phyloP scores from a whole-genome alignment of 2,113 vertebrate genomes.

The Podocnemis expansa region DNA sequence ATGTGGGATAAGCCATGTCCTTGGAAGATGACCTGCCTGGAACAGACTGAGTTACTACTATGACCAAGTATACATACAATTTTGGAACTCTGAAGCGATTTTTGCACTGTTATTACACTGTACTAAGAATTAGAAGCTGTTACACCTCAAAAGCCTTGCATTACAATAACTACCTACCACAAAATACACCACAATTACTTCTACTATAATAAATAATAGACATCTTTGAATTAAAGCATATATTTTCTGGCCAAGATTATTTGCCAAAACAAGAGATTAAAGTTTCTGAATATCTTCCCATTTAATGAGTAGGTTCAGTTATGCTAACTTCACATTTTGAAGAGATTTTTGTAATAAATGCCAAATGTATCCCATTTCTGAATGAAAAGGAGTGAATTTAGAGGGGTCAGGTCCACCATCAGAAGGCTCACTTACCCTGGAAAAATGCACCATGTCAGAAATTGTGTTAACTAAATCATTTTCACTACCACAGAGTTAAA shows the following conservation, averaged over 20 bases:
- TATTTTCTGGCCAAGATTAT: background rate
- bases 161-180: background rate
- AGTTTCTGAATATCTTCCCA: background rate
- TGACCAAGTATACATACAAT: background rate
- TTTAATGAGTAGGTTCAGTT: background rate
- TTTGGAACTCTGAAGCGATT: background rate
- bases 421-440: background rate
- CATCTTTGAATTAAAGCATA: background rate
- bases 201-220: background rate
- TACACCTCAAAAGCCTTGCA: background rate
- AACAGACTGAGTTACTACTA: background rate
- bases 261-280: background rate
- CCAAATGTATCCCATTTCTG: rapidly evolving
- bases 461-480: background rate
- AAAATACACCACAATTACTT: background rate
- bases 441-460: background rate
- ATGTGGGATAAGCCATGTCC: background rate
- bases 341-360: background rate
- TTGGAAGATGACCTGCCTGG: background rate
- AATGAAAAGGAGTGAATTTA: background rate
- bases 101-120: background rate
- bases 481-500: background rate
- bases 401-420: rapidly evolving
- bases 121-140: rapidly evolving
- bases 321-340: background rate